Evolutionary conservation across 2,113 vertebrate genomes (phyloP).

Genomic region (Forbesichthys agassizii): DNA sequence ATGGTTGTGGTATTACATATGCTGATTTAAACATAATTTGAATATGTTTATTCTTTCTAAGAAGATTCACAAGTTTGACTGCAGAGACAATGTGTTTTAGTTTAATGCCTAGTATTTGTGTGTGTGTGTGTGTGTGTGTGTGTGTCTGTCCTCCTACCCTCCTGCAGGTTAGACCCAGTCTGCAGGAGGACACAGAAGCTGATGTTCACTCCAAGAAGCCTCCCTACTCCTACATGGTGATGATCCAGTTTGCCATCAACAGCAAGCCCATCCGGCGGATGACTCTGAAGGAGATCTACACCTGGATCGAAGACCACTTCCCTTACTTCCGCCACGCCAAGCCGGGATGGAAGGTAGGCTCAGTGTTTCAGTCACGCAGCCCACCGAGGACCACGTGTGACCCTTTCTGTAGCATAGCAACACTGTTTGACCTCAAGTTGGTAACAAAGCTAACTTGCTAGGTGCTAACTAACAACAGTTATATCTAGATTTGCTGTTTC

Average conservation of each 20-base stretch:
- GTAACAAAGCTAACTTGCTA: too few species aligned
- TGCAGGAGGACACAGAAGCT: slow-evolving; percentile 3
- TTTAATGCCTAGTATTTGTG: background rate
- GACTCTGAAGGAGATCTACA: slow-evolving; percentile 96
- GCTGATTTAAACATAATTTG: too few species aligned
- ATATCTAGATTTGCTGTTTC: too few species aligned
- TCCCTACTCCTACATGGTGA: slow-evolving; percentile 96
- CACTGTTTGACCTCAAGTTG: too few species aligned
- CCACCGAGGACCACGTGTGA: too few species aligned
- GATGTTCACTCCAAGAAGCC: slow-evolving; percentile 80
- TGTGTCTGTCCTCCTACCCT: background rate
- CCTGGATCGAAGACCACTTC: slow-evolving; percentile 95
- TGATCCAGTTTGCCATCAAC: slow-evolving; percentile 99
- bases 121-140: background rate
- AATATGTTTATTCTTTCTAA: too few species aligned
- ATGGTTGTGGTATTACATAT: too few species aligned
- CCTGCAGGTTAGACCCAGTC: slow-evolving; percentile 3
- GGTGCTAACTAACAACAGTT: too few species aligned
- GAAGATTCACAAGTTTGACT: too few species aligned
- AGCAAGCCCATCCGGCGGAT: slow-evolving; percentile 86
- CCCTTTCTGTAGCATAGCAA: too few species aligned
- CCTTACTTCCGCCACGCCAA: slow-evolving; percentile 94
- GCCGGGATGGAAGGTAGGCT: slow-evolving; percentile 93
- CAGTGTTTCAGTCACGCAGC: background rate
- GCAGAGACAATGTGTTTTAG: too few species aligned